These are phyloP conservation scores for Aricia agestis DNA, from an alignment of 1,140 invertebrate genomes.

Conservation along the genomic window DNA sequence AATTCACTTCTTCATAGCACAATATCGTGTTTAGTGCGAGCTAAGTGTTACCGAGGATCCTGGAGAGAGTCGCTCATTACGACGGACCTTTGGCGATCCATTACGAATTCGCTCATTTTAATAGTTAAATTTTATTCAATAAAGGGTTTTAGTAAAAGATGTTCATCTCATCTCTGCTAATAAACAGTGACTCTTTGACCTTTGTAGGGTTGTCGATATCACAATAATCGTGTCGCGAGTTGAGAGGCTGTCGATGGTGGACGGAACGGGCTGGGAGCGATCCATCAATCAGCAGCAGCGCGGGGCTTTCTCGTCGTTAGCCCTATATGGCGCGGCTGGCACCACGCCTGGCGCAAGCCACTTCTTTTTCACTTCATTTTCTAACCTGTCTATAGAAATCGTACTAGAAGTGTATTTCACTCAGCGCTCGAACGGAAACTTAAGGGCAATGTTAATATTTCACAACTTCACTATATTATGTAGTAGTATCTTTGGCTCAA, in stretches of 20 bases:
- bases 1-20: slow-evolving; percentile 51
- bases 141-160: too few species aligned
- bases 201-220: neutral
- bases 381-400: slow-evolving; percentile 73
- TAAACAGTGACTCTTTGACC: neutral
- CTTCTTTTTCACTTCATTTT: slow-evolving; percentile 73
- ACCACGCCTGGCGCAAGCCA: slow-evolving; percentile 65
- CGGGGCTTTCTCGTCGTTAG: slow-evolving; percentile 74
- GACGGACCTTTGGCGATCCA: neutral
- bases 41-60: slow-evolving; percentile 36
- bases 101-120: neutral
- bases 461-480: neutral
- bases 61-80: slow-evolving; percentile 26
- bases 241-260: slow-evolving; percentile 38
- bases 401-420: slow-evolving; percentile 62
- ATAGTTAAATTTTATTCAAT: too few species aligned
- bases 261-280: slow-evolving; percentile 37
- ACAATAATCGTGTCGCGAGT: slow-evolving; percentile 11
- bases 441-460: slow-evolving; percentile 5
- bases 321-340: slow-evolving; percentile 65
- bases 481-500: too few species aligned
- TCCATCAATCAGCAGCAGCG: slow-evolving; percentile 63
- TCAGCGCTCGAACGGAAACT: slow-evolving; percentile 51
- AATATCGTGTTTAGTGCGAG: slow-evolving; percentile 49
- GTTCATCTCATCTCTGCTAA: neutral